phyloP scores from a whole-genome alignment of 2,888 invertebrate species.

The Anarsia innoxiella region DNA sequence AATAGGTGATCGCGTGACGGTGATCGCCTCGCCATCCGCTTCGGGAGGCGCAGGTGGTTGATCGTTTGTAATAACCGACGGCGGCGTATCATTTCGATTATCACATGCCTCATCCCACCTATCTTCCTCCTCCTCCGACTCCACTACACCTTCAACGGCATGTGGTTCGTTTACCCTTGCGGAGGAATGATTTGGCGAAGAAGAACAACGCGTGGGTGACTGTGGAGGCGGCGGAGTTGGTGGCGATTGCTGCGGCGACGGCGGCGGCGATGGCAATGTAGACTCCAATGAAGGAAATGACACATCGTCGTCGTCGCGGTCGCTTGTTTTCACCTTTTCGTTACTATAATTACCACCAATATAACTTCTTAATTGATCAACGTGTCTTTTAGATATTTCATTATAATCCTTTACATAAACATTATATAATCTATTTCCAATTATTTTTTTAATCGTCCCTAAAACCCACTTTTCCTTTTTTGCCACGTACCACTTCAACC shows the following conservation, averaged over 20 bases:
- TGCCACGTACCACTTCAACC: neutral
- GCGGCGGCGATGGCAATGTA: neutral
- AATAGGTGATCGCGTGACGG: neutral
- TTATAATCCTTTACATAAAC: neutral
- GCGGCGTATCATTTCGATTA: neutral
- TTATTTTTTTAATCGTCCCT: neutral
- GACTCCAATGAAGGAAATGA: neutral
- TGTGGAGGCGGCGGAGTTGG: neutral
- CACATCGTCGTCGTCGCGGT: neutral
- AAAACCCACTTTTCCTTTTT: slow-evolving; percentile 1
- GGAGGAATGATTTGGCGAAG: neutral
- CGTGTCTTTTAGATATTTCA: neutral
- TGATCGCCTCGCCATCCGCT: neutral
- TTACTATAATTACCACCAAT: neutral
- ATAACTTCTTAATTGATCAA: neutral
- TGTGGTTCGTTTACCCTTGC: too few species aligned
- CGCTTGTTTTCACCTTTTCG: neutral
- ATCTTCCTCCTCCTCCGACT: neutral
- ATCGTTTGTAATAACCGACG: neutral
- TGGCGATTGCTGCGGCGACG: neutral
- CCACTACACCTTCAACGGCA: too few species aligned
- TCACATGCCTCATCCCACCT: neutral
- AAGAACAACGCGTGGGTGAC: neutral
- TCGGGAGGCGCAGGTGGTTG: neutral
- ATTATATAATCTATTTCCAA: neutral